These are phyloP conservation scores for Drosophila neocordata DNA, from an alignment of 1,140 invertebrate species.

Conservation along the genomic window DNA sequence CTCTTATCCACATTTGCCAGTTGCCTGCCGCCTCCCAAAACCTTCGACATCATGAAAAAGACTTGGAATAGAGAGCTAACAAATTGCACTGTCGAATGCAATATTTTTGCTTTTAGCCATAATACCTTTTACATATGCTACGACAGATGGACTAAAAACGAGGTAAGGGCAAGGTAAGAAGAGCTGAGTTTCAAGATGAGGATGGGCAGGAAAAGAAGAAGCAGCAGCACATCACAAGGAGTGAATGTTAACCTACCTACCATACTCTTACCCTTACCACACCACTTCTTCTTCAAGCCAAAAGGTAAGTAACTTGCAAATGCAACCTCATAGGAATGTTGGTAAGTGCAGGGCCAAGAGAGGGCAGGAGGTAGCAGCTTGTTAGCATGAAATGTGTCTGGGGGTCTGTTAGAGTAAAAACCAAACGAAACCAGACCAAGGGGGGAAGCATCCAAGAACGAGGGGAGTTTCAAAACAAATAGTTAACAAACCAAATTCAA, in stretches of 20 bases:
- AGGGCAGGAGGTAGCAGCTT: conserved; percentile 37
- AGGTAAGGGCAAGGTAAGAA: background rate
- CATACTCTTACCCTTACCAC: no score
- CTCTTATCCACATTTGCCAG: background rate
- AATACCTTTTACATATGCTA: conserved; percentile 80
- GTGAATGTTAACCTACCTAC: conserved; percentile 56
- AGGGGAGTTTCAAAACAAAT: background rate
- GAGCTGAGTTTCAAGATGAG: background rate
- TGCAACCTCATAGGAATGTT: conserved; percentile 39
- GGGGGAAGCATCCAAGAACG: background rate
- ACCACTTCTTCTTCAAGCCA: background rate
- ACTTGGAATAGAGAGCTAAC: conserved; percentile 56
- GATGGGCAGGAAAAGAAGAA: background rate
- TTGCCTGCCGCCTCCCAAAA: background rate
- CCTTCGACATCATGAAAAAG: conserved; percentile 73
- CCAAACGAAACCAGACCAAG: conserved; percentile 26
- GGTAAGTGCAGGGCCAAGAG: background rate
- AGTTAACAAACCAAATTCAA: background rate
- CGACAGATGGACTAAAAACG: conserved; percentile 48
- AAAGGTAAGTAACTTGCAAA: conserved; percentile 71
- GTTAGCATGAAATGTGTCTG: conserved; percentile 79
- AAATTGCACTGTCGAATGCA: conserved; percentile 81
- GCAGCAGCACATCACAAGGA: conserved; percentile 20
- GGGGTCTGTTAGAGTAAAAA: conserved; percentile 9
- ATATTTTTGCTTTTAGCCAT: conserved; percentile 82